A percentile compares a stretch with the other conserved stretches of the same genome.
Conservation (phyloP, 2,888 invertebrate genomes). For the Eumacrocentrus americanus region DNA sequence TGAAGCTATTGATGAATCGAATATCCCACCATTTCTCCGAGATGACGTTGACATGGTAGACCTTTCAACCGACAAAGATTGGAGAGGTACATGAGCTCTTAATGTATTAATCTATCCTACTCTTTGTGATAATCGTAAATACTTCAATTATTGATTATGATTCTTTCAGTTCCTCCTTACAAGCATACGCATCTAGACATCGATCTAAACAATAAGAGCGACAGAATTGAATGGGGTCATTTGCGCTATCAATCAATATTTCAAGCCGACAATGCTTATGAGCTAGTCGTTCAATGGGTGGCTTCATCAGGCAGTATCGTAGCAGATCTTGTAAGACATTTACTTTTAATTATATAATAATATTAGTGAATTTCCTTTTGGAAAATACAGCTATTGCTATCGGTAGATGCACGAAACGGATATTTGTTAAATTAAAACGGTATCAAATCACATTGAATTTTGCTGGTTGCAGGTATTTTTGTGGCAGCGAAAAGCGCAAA, state of each 20-base stretch:
- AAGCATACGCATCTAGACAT: constrained; percentile 88
- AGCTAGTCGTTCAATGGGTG: constrained; percentile 95
- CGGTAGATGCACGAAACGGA: too few species aligned
- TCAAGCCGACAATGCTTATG: constrained; percentile 89
- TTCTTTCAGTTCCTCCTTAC: constrained; percentile 67
- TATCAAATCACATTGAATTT: too few species aligned
- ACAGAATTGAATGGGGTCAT: constrained; percentile 95
- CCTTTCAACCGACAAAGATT: constrained; percentile 48
- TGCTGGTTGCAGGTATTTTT: constrained; percentile 68
- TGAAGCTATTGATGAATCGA: constrained; percentile 52
- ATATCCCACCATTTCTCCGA: constrained; percentile 54
- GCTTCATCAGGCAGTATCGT: constrained; percentile 95
- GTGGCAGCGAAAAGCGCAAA: constrained; percentile 89
- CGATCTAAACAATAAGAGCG: constrained; percentile 82
- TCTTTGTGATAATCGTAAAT: too few species aligned
- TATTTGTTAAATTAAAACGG: too few species aligned
- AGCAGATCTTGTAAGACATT: constrained; percentile 76
- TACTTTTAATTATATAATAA: too few species aligned
- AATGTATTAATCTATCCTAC: too few species aligned
- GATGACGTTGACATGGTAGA: constrained; percentile 51
- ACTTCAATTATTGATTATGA: constrained; percentile 32
- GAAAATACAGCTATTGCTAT: too few species aligned
- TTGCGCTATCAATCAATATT: constrained; percentile 88
- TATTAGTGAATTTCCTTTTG: too few species aligned
- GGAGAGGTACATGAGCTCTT: constrained; percentile 42